These are phyloP conservation scores for Drosophila cyrtoloma DNA, from an alignment of 2,888 invertebrate genomes.

Conservation along the genomic window DNA sequence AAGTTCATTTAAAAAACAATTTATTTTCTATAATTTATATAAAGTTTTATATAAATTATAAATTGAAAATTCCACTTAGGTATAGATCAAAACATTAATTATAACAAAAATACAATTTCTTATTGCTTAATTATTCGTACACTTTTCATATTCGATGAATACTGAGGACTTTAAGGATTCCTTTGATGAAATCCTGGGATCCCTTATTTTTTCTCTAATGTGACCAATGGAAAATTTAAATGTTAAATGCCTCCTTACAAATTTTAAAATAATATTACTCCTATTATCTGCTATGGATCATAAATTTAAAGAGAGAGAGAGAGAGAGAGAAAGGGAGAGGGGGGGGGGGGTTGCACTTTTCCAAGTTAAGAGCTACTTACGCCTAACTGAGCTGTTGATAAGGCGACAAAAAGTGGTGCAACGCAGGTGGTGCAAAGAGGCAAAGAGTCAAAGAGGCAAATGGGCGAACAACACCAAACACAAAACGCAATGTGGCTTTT, in stretches of 20 bases:
- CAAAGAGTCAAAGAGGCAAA: conserved; percentile 1
- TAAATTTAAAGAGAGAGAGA: neutral
- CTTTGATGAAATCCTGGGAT: neutral
- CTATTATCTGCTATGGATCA: neutral
- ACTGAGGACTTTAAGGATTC: neutral
- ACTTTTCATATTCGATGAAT: neutral
- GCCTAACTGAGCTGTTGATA: conserved; percentile 31
- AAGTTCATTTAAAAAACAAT: neutral
- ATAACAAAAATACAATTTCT: neutral
- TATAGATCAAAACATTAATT: neutral
- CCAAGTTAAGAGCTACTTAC: conserved; percentile 23
- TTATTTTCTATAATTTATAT: neutral
- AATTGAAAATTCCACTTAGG: neutral
- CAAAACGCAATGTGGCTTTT: conserved; percentile 50
- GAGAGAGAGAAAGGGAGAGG: fast-evolving
- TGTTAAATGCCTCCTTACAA: neutral
- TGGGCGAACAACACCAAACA: conserved; percentile 32
- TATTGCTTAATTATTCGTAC: neutral
- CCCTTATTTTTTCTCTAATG: no score
- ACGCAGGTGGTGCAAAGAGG: conserved; percentile 32
- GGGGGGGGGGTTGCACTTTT: neutral
- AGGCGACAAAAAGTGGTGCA: conserved; percentile 45
- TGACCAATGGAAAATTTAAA: neutral
- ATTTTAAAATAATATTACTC: neutral
- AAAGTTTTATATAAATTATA: neutral